phyloP scores from a whole-genome alignment of 2,888 invertebrate genomes.

The Opisthograptis luteolata region DNA sequence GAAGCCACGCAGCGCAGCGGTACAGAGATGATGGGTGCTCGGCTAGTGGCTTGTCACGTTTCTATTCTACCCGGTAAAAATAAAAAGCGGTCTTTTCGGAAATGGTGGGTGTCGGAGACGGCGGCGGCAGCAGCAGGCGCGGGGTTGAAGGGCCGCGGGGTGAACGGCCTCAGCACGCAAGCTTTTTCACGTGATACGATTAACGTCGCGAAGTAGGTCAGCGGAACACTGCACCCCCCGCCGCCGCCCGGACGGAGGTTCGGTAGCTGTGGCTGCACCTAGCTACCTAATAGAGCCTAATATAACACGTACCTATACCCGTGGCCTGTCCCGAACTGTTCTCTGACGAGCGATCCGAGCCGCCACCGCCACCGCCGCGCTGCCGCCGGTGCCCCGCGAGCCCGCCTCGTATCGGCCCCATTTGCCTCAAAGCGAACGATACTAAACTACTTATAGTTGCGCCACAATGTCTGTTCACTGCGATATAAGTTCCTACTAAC shows the following conservation, averaged over 20 bases:
- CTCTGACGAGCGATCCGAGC: not conserved
- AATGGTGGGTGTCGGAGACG: not conserved
- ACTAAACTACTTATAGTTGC: not conserved
- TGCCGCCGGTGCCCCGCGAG: conserved; percentile 21
- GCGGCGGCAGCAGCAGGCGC: conserved; percentile 12
- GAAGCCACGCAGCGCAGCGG: too few species aligned
- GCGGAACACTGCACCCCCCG: conserved; percentile 57
- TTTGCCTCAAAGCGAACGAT: conserved; percentile 17
- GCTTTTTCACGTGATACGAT: conserved; percentile 74
- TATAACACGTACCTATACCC: not conserved
- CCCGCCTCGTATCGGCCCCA: conserved; percentile 20
- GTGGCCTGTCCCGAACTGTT: not conserved
- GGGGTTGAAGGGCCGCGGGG: conserved; percentile 44
- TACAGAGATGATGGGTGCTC: too few species aligned
- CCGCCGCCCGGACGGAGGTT: conserved; percentile 33
- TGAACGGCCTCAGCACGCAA: conserved; percentile 69
- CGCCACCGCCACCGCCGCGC: not conserved
- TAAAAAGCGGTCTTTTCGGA: not conserved
- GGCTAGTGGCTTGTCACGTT: too few species aligned
- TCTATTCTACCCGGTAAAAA: too few species aligned
- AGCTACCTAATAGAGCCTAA: conserved; percentile 10
- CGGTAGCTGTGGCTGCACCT: conserved; percentile 33
- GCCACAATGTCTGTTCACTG: not conserved
- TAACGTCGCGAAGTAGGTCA: conserved; percentile 70
- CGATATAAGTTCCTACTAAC: too few species aligned